A percentile compares a stretch with the other conserved stretches of the same genome.
Conservation (phyloP, 2,113 vertebrate species). For the Telmatochromis sp. region DNA sequence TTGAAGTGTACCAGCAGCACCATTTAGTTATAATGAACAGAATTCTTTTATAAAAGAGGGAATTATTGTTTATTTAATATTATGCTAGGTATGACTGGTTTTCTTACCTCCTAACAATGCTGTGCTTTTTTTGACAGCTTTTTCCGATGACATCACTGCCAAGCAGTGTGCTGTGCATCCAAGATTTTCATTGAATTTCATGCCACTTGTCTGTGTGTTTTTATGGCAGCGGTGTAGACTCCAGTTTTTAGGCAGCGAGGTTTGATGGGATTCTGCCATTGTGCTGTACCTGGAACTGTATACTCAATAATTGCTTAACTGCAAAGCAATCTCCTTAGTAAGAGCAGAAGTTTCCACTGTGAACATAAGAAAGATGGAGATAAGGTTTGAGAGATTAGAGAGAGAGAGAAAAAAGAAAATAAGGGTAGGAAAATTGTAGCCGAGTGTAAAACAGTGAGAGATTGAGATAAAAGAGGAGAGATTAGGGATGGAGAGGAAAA, state of each 20-base stretch:
- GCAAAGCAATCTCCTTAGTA: slow-evolving; percentile 32
- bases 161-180: not conserved
- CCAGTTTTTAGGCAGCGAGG: not conserved
- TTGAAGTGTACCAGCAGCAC: not conserved
- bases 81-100: not conserved
- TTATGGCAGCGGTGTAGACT: not conserved
- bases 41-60: not conserved
- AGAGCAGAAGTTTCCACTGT: slow-evolving; percentile 50
- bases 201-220: not conserved
- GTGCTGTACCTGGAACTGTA: slow-evolving; percentile 24
- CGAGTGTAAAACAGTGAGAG: slow-evolving; percentile 41
- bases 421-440: slow-evolving; percentile 32
- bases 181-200: not conserved
- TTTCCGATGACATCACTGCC: not conserved
- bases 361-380: slow-evolving; percentile 53
- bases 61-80: not conserved
- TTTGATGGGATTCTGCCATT: not conserved
- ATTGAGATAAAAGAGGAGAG: slow-evolving; percentile 53
- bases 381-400: slow-evolving; percentile 52
- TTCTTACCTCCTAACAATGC: not conserved
- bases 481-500: slow-evolving; percentile 26
- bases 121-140: not conserved
- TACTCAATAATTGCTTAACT: slow-evolving; percentile 43
- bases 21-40: not conserved
- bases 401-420: not conserved